Evolutionary conservation across 2,888 invertebrate species (phyloP).

Genomic region (Tuta absoluta): DNA sequence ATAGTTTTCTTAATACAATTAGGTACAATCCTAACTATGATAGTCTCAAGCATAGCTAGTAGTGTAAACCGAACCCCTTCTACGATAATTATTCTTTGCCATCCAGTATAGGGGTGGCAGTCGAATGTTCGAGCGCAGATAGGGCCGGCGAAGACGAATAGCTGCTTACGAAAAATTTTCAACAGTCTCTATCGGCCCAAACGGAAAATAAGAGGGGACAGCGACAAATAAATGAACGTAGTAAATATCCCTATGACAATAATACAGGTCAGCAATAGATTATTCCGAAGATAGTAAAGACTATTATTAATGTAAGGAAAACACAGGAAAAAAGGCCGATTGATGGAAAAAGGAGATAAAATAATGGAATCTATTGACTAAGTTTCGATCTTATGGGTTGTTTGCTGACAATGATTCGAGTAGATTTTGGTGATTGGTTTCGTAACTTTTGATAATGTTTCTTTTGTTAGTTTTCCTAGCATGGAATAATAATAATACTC

Average conservation of each 20-base stretch:
- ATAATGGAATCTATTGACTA: slow-evolving; percentile 58
- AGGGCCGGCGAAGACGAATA: slow-evolving; percentile 79
- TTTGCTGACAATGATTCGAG: slow-evolving; percentile 39
- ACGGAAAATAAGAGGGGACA: slow-evolving; percentile 81
- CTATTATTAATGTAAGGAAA: slow-evolving; percentile 77
- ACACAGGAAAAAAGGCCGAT: slow-evolving; percentile 74
- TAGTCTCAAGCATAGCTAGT: too few species aligned
- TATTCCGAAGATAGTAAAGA: slow-evolving; percentile 69
- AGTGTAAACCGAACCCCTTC: neutral
- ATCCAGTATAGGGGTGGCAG: slow-evolving; percentile 68
- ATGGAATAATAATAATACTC: too few species aligned
- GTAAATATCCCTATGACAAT: slow-evolving; percentile 81
- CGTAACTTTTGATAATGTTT: slow-evolving; percentile 7
- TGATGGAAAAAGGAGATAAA: slow-evolving; percentile 61
- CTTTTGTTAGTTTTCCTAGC: too few species aligned
- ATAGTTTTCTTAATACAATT: too few species aligned
- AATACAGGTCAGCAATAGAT: slow-evolving; percentile 82
- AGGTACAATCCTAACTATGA: too few species aligned
- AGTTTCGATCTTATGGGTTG: slow-evolving; percentile 47
- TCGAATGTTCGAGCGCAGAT: slow-evolving; percentile 80
- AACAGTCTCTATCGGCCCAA: slow-evolving; percentile 78
- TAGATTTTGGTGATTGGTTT: slow-evolving; percentile 35
- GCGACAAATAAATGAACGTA: slow-evolving; percentile 76
- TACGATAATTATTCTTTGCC: slow-evolving; percentile 49
- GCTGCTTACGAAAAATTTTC: slow-evolving; percentile 82